phyloP scores from a whole-genome alignment of 2,797 vertebrate species.

The Ciconia nigra region DNA sequence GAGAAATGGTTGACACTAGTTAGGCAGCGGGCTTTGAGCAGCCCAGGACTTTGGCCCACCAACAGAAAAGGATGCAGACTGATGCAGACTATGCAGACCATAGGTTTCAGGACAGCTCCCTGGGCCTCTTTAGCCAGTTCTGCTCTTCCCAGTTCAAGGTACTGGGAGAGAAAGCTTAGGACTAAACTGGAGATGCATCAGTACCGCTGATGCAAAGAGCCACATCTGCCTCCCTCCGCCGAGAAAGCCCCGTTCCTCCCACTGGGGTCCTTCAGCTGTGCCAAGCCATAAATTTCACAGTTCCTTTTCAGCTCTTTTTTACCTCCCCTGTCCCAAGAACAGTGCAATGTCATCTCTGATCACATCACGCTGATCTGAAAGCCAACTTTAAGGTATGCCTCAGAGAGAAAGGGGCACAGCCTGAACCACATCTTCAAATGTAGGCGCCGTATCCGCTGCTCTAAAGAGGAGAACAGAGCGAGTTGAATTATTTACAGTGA shows the following conservation, averaged over 20 bases:
- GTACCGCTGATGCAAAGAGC: background rate
- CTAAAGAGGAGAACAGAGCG: background rate
- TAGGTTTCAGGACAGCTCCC: background rate
- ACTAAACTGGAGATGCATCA: background rate
- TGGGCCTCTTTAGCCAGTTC: background rate
- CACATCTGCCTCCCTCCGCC: background rate
- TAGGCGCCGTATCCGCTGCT: fast-evolving
- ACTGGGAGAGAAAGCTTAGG: background rate
- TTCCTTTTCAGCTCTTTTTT: background rate
- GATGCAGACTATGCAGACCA: background rate
- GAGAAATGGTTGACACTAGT: fast-evolving
- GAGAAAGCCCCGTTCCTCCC: background rate
- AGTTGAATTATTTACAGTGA: background rate
- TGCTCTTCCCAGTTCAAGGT: background rate
- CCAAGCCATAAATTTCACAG: background rate
- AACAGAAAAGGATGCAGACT: background rate
- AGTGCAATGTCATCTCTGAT: background rate
- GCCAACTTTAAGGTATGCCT: background rate
- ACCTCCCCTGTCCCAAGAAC: background rate
- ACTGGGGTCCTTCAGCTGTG: background rate
- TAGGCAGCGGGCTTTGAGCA: background rate
- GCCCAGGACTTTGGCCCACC: background rate
- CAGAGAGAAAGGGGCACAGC: background rate
- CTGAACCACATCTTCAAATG: background rate
- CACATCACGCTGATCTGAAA: background rate